Base-by-base conservation (phyloP, 1,140 invertebrate species). In the Saccostrea glomerata region DNA sequence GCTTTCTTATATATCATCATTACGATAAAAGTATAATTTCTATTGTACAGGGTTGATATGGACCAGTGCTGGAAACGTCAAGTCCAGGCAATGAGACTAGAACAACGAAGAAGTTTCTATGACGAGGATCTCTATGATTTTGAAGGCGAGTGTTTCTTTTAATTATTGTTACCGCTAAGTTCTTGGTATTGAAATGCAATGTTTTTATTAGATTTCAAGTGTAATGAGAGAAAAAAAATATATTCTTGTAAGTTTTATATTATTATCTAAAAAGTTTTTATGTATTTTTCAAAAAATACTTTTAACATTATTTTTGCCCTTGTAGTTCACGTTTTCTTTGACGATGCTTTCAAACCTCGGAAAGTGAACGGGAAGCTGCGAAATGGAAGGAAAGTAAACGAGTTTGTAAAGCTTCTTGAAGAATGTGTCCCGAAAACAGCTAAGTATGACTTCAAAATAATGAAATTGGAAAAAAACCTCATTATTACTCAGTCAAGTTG, bases 241-340 rank as follows among this genome's bases (percentile, higher is more conserved):
- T n/a, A n/a, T n/a, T n/a, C n/a, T n/a, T n/a, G n/a, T n/a, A n/a
- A n/a, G n/a, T n/a, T n/a, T n/a, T n/a, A n/a, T n/a, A n/a, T n/a
- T n/a, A n/a, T n/a, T n/a, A n/a, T n/a, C n/a, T n/a, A n/a, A n/a
- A n/a, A n/a, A n/a, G n/a, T n/a, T n/a, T n/a, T n/a, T n/a, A n/a
- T n/a, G n/a, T n/a, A n/a, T n/a, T n/a, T n/a, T n/a, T n/a, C n/a
- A n/a, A n/a, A n/a, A n/a, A n/a, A n/a, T n/a, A n/a, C n/a, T n/a
- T n/a, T n/a, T n/a, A n/a, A n/a, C n/a, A n/a, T 23, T 25, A 2
- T 84, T 20, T 47, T 84, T 54, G 12, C n/a, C n/a, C 12, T 0
- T 82, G 20, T 55, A 84, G 82, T 56, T n/a, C 82, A 84, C 23
- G 30, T 84, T 54, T 84, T 84, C 23, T 84, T 84, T 56, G 82